Base-by-base conservation (phyloP, 2,888 invertebrate species). In the Lithophane leautieri region DNA sequence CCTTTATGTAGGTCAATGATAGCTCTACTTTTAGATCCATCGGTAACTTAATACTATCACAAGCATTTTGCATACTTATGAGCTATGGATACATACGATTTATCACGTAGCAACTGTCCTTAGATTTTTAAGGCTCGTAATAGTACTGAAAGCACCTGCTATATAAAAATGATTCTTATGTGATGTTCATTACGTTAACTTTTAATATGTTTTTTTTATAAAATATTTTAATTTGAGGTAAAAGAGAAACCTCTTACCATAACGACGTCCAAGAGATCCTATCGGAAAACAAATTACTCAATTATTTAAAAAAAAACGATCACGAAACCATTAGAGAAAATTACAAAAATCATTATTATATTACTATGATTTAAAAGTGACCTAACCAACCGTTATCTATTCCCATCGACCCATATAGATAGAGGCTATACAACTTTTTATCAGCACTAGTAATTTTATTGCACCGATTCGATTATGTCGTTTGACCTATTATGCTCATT, bases 341-440 rank as follows among this genome's bases (percentile, higher is more conserved):
- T 61, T 60, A 54, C 54, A 54, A 54, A 54, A 44, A 28, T 54
- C 19, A 60, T 69, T 72, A 56, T 44, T 4, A 28, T 54, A 50
- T 62, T 47, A 78, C 28, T 54, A 71, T 69, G 34, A 63, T 63
- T 70, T 63, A 68, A 79, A 70, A 67, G 40, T 72, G 73, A 79
- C 47, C 70, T 60, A 28, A 19, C 40, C 16, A 28, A 34, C 22
- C 9, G 58, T 79, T 79, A 82, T 81, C 86, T 66, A 12, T 14
- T 14, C 63, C 40, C 56, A 81, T 81, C 83, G 86, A 86, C 86
- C 85, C 73, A 85, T 25, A 69, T 77, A 84, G 84, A 81, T 85
- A 84, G 28, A 60, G 8, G 9, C 61, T 76, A 70, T 82, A 84
- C 60, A 73, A 82, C 56, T 66, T 73, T 67, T 82, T 78, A 75